Evolutionary conservation across 2,888 invertebrate genomes (phyloP).

Genomic region (Sphaerophoria taeniata): DNA sequence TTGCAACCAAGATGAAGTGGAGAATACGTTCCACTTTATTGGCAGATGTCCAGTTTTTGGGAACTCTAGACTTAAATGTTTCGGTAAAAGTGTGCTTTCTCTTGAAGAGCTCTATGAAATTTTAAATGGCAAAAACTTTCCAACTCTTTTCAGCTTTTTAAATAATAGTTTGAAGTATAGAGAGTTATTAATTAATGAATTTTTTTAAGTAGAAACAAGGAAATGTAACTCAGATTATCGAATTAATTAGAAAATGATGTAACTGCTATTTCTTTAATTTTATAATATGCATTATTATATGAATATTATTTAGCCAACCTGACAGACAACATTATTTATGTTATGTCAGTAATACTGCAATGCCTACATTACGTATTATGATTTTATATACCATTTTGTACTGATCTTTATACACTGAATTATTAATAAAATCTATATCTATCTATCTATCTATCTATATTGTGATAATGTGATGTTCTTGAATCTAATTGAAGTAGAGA

Average conservation of each 20-base stretch:
- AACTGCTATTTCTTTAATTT: too few relatives aligned
- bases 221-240: not conserved
- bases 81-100: constrained; percentile 1
- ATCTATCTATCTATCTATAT: too few relatives aligned
- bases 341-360: too few relatives aligned
- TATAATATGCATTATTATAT: not conserved
- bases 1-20: not conserved
- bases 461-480: too few relatives aligned
- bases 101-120: not conserved
- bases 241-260: too few relatives aligned
- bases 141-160: constrained; percentile 1
- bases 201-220: not conserved
- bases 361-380: too few relatives aligned
- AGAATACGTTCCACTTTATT: constrained; percentile 7
- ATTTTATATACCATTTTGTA: too few relatives aligned
- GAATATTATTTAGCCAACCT: too few relatives aligned
- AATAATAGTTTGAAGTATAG: constrained; percentile 1
- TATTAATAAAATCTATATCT: too few relatives aligned
- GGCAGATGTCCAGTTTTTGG: constrained; percentile 7
- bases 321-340: too few relatives aligned
- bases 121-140: constrained; percentile 4
- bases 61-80: constrained; percentile 12
- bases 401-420: too few relatives aligned
- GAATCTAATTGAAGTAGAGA: too few relatives aligned
- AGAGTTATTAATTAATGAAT: not conserved